Evolutionary conservation across 30 jellyfish, hydroid and myxozoan genomes (phyloP).

Genomic region (Hydra vulgaris): DNA sequence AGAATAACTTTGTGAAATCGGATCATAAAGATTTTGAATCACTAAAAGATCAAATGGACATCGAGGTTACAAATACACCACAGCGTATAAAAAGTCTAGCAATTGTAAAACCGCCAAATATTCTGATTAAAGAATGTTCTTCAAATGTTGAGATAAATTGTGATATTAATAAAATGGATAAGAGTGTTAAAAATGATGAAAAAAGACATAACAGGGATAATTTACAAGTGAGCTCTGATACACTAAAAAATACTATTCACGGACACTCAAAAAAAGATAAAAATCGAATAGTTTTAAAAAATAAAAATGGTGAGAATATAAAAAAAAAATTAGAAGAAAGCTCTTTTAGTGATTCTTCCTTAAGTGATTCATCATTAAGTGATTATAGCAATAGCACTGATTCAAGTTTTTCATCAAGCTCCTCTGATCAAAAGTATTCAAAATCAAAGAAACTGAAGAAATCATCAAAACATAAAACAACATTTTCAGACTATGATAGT

Average conservation of each 20-base stretch:
- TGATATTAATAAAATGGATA: not conserved
- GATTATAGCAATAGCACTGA: constrained; percentile 10
- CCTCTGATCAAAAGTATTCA: constrained; percentile 10
- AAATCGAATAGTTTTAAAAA: constrained; percentile 7
- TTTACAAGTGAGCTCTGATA: not conserved
- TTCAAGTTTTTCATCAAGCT: constrained; percentile 27
- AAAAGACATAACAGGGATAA: no score
- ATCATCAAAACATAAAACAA: constrained; percentile 7
- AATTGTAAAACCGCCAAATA: not conserved
- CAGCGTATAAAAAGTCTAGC: constrained; percentile 1
- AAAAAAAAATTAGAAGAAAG: not conserved
- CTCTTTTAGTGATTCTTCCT: not conserved
- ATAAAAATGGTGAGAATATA: not conserved
- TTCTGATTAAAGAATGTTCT: not conserved
- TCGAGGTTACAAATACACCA: not conserved
- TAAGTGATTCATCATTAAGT: not conserved
- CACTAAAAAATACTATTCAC: constrained; percentile 18
- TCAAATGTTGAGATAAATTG: not conserved
- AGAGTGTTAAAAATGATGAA: not conserved
- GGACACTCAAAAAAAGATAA: not conserved
- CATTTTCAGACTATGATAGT: constrained; percentile 32
- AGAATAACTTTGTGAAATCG: not conserved
- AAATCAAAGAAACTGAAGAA: constrained; percentile 10
- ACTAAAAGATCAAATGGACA: not conserved
- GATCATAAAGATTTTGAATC: constrained; percentile 15